Conservation (phyloP, 2,888 invertebrate species). For the Leptinotarsa tumamoca region DNA sequence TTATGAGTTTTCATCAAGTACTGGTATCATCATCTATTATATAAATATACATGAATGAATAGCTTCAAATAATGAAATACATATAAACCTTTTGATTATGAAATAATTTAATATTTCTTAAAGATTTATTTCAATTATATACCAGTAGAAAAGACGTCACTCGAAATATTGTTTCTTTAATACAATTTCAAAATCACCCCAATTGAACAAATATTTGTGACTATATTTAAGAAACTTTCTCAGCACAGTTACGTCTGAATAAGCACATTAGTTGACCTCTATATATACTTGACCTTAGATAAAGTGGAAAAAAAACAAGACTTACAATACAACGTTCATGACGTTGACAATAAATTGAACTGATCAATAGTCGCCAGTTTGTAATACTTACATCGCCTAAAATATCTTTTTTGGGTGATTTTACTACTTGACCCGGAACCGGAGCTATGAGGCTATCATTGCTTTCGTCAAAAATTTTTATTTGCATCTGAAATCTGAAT, state of each 20-base stretch:
- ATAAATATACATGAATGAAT: no score
- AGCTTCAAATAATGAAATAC: no score
- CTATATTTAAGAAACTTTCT: background rate
- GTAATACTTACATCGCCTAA: conserved; percentile 49
- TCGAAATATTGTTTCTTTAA: background rate
- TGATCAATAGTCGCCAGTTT: background rate
- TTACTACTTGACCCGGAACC: conserved; percentile 36
- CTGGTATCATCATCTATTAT: no score
- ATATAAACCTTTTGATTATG: no score
- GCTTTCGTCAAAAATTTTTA: conserved; percentile 31
- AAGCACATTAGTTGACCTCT: conserved; percentile 12
- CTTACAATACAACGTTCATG: background rate
- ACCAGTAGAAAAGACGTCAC: background rate
- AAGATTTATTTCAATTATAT: background rate
- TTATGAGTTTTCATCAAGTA: no score
- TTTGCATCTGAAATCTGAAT: conserved; percentile 29
- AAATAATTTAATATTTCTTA: no score
- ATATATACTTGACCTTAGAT: conserved; percentile 24
- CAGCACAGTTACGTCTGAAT: background rate
- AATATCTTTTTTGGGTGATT: conserved; percentile 41
- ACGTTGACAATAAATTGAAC: no score
- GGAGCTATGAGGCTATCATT: conserved; percentile 30
- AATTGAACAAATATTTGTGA: background rate
- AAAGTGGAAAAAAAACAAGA: conserved; percentile 14
- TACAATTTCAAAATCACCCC: conserved; percentile 5